Evolutionary conservation across 2,888 invertebrate genomes (phyloP), one percentile per base, ranked within the genome.

Genomic region (Drosophila fulvimacula): DNA sequence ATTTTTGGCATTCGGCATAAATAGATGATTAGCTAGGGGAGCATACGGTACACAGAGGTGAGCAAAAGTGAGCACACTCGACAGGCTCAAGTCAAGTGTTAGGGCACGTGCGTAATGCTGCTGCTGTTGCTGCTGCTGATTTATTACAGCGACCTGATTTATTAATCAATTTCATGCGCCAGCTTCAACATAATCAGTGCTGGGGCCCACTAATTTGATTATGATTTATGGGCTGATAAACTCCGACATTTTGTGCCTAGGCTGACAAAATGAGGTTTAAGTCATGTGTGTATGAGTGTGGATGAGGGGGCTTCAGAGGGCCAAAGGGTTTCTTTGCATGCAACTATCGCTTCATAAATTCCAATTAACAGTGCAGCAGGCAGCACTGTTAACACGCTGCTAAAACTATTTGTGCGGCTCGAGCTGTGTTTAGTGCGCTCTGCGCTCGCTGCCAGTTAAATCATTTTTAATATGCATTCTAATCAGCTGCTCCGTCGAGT

Each of bases 111-210:
- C 52, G 41, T 38, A 53, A 49, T 49, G 27, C 9, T 51, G 24
- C 21, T 36, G 44, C 27, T 38, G 63, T 27, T 53, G 49, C 57
- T 64, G 76, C 53, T 63, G 19, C 60, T 72, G 80, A 78, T 87
- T 84, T 87, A 87, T 82, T 73, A 70, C 44, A 53, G 73, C 38
- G 39, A 76, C 21, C 65, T 66, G 73, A 79, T 77, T 79, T 79
- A 88, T 88, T 88, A 83, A 88, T 84, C 87, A 84, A 87, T 73
- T 87, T 88, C 75, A 81, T 84, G 81, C 74, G 58, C 61, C 81
- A 69, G 70, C 59, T 53, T 72, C 76, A 69, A 68, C 72, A 70
- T 88, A 88, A 88, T 77, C 81, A 81, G 78, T 48, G 67, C 39
- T 46, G 51, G 39, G 36, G 48, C 60, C 73, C 76, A 84, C 73